Conservation (phyloP, 2,113 vertebrate genomes). For the Myotis brandtii region DNA sequence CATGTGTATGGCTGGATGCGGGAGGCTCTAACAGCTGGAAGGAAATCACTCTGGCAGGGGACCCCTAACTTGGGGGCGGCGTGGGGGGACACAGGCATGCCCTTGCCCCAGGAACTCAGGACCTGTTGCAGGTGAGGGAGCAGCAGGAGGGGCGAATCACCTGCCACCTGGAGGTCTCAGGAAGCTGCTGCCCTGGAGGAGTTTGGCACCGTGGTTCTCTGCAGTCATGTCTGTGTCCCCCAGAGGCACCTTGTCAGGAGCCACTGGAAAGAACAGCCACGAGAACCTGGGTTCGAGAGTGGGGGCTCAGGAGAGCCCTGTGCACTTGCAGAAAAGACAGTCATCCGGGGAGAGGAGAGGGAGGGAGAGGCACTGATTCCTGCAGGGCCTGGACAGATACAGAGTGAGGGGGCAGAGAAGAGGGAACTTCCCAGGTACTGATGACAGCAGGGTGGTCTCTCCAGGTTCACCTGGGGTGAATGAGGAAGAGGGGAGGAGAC, state of each 20-base stretch:
- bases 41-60: neutral
- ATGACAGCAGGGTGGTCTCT: constrained; percentile 49
- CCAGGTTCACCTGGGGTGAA: neutral
- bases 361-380: constrained; percentile 57
- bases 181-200: neutral
- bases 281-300: constrained; percentile 35
- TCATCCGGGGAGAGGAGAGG: neutral
- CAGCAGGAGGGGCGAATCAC: no score
- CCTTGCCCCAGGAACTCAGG: neutral
- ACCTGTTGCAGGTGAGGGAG: neutral
- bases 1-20: no score
- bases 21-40: neutral
- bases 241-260: neutral
- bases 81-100: neutral
- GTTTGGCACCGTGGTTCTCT: constrained; percentile 64
- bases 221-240: neutral
- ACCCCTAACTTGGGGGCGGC: neutral
- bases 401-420: neutral
- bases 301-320: neutral
- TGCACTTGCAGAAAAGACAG: constrained; percentile 14
- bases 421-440: neutral
- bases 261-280: constrained; percentile 45
- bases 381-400: constrained; percentile 47
- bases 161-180: neutral
- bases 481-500: neutral